phyloP scores from a whole-genome alignment of 1,140 invertebrate genomes.

The Atta colombica region DNA sequence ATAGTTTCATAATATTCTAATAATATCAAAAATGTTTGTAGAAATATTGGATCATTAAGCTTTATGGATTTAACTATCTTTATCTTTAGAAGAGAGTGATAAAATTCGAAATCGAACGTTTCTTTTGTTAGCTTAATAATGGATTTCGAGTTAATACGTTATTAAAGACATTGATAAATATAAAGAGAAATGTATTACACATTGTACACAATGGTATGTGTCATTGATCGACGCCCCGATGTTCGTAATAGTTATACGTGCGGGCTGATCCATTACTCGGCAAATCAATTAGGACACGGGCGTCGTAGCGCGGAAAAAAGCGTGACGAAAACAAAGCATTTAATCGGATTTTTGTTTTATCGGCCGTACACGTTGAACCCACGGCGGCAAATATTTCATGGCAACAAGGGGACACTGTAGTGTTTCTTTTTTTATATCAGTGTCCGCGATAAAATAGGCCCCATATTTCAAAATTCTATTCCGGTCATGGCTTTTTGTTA shows the following conservation, averaged over 20 bases:
- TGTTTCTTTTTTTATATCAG: conserved; percentile 24
- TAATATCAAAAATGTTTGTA: not conserved
- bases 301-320: conserved; percentile 65
- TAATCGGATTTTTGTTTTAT: conserved; percentile 79
- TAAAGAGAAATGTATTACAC: conserved; percentile 16
- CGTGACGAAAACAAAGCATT: conserved; percentile 77
- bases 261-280: conserved; percentile 74
- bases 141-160: conserved; percentile 7
- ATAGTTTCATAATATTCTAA: not conserved
- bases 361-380: conserved; percentile 69
- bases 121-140: not conserved
- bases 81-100: not conserved
- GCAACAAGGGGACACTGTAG: conserved; percentile 65
- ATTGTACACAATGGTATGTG: not conserved
- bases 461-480: conserved; percentile 74
- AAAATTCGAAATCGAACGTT: not conserved
- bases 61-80: not conserved
- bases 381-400: conserved; percentile 73
- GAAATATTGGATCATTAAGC: not conserved
- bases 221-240: conserved; percentile 3
- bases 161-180: conserved; percentile 4
- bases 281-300: conserved; percentile 75
- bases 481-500: conserved; percentile 35
- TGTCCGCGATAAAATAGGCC: conserved; percentile 36
- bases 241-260: conserved; percentile 26